A percentile compares a stretch with the other conserved stretches of the same genome.
Conservation (phyloP, 1,140 invertebrate species). For the Micrasema longulum region DNA sequence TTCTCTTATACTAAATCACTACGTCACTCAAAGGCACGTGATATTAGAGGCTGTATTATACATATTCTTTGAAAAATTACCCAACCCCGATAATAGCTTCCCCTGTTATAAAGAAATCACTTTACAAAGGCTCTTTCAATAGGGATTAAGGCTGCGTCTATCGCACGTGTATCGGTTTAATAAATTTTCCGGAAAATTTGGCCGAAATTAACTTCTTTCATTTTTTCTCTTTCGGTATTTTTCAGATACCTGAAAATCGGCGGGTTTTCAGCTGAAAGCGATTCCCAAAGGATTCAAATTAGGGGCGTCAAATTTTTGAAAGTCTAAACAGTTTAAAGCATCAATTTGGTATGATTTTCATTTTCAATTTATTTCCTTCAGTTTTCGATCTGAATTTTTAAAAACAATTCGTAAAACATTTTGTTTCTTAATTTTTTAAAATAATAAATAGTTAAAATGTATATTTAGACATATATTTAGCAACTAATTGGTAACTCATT, state of each 20-base stretch:
- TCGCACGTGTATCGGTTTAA: conserved; percentile 40
- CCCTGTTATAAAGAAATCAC: conserved; percentile 25
- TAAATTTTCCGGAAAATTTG: conserved; percentile 45
- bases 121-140: conserved; percentile 34
- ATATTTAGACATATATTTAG: too few species aligned
- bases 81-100: background rate
- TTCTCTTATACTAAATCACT: background rate
- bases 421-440: too few species aligned
- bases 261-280: background rate
- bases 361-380: conserved; percentile 15
- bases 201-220: conserved; percentile 21
- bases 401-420: too few species aligned
- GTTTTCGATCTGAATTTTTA: conserved; percentile 1
- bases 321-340: conserved; percentile 46
- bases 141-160: conserved; percentile 33
- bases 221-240: background rate
- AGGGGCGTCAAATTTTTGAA: conserved; percentile 42
- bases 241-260: background rate
- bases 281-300: conserved; percentile 26
- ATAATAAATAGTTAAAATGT: too few species aligned
- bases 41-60: conserved; percentile 35
- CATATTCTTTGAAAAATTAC: conserved; percentile 42
- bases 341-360: conserved; percentile 46
- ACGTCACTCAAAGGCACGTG: conserved; percentile 33
- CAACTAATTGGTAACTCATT: too few species aligned